Evolutionary conservation across 2,797 vertebrate genomes (phyloP).

Genomic region (Labeo calbasu): DNA sequence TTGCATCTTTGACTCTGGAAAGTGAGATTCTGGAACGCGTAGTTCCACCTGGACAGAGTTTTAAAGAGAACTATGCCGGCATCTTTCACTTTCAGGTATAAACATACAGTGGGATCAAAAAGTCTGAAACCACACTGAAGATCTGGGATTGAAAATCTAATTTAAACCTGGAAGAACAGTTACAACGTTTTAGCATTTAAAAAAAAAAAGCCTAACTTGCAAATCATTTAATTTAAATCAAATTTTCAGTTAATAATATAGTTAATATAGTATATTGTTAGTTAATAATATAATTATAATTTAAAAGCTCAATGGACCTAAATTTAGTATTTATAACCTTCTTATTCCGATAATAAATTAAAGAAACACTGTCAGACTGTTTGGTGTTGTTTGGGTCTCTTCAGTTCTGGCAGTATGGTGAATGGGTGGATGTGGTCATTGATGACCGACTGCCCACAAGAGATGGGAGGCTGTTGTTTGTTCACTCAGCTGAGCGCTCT

Average conservation of each 20-base stretch:
- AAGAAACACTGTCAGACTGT: background rate
- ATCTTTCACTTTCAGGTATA: slow-evolving; percentile 92
- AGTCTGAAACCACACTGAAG: background rate
- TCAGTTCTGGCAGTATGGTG: no score
- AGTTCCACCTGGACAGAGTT: slow-evolving; percentile 84
- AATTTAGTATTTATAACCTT: background rate
- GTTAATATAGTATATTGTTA: no score
- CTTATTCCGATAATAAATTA: background rate
- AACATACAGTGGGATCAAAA: background rate
- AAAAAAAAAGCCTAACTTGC: no score
- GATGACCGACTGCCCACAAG: no score
- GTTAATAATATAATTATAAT: no score
- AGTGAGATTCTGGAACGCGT: slow-evolving; percentile 83
- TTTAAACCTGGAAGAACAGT: background rate
- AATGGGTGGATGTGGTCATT: no score
- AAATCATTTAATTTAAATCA: no score
- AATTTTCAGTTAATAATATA: no score
- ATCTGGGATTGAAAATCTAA: background rate
- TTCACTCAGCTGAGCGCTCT: no score
- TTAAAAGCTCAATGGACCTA: background rate
- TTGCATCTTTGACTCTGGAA: slow-evolving; percentile 89
- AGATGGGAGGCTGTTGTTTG: no score
- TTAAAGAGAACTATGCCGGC: slow-evolving; percentile 84
- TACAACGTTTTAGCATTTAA: no score
- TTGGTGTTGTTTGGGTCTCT: background rate